A percentile compares a stretch with the other conserved stretches of the same genome.
Evolutionary conservation across 2,888 invertebrate species (phyloP).

Genomic region (Noctuana brunneofusca): DNA sequence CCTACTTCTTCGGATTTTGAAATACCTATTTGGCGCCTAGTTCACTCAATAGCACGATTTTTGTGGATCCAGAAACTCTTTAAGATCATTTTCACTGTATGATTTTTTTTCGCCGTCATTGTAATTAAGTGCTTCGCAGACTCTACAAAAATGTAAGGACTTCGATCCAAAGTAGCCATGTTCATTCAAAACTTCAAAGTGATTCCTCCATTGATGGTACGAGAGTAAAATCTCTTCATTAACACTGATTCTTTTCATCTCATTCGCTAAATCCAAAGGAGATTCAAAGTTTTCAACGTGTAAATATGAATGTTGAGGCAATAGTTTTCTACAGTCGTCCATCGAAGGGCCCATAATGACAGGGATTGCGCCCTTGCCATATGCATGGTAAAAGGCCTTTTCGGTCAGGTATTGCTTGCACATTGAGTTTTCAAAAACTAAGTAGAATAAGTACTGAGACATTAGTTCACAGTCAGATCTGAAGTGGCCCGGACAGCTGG

Average conservation of each 20-base stretch:
- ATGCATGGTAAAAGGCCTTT: slow-evolving; percentile 86
- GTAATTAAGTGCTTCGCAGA: slow-evolving; percentile 87
- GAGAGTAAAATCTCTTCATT: slow-evolving; percentile 56
- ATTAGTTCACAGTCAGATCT: slow-evolving; percentile 81
- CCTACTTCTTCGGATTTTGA: not conserved
- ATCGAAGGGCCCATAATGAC: slow-evolving; percentile 84
- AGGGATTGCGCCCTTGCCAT: slow-evolving; percentile 84
- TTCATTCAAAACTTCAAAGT: slow-evolving; percentile 83
- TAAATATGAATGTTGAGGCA: slow-evolving; percentile 85
- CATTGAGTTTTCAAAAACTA: slow-evolving; percentile 87
- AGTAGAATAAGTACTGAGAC: slow-evolving; percentile 85
- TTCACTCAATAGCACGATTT: slow-evolving; percentile 6
- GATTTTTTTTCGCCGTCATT: slow-evolving; percentile 62
- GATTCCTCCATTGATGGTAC: slow-evolving; percentile 84
- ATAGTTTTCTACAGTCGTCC: slow-evolving; percentile 72
- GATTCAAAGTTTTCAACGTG: slow-evolving; percentile 81
- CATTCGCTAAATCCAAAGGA: slow-evolving; percentile 75
- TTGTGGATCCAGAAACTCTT: slow-evolving; percentile 49
- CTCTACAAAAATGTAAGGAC: slow-evolving; percentile 84
- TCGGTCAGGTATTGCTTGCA: slow-evolving; percentile 88
- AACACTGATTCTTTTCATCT: slow-evolving; percentile 73
- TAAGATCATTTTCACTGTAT: slow-evolving; percentile 48
- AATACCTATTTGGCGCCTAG: not conserved
- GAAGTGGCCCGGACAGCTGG: slow-evolving; percentile 86
- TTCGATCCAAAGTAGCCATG: slow-evolving; percentile 86